These are phyloP conservation scores for Xestia sexstrigata DNA, from an alignment of 2,888 invertebrate genomes.

Conservation along the genomic window DNA sequence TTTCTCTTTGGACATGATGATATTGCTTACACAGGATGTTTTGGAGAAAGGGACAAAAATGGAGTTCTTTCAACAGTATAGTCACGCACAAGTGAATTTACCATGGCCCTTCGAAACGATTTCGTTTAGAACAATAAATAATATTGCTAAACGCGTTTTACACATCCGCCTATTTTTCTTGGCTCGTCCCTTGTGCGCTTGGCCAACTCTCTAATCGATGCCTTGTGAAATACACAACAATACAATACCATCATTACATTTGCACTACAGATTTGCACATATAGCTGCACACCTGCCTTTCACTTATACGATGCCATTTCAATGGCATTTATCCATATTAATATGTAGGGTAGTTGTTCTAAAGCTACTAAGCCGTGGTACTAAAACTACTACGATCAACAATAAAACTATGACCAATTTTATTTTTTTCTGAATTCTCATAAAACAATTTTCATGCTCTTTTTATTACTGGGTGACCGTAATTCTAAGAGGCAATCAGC, in stretches of 20 bases:
- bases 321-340: slow-evolving; percentile 24
- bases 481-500: slow-evolving; percentile 11
- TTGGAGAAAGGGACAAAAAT: slow-evolving; percentile 19
- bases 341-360: background rate
- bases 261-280: slow-evolving; percentile 24
- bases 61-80: slow-evolving; percentile 7
- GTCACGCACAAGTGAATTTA: slow-evolving; percentile 46
- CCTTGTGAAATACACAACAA: slow-evolving; percentile 62
- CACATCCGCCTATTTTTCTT: slow-evolving; percentile 70
- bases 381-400: no score
- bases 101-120: slow-evolving; percentile 35
- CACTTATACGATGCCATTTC: slow-evolving; percentile 33
- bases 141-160: slow-evolving; percentile 58
- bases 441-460: slow-evolving; percentile 19
- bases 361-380: background rate
- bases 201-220: slow-evolving; percentile 63
- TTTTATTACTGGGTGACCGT: slow-evolving; percentile 28
- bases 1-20: slow-evolving; percentile 37
- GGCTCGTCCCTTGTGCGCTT: slow-evolving; percentile 56
- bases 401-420: slow-evolving; percentile 3
- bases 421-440: background rate
- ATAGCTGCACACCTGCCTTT: slow-evolving; percentile 42
- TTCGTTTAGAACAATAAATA: slow-evolving; percentile 62
- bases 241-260: slow-evolving; percentile 42
- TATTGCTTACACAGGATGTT: slow-evolving; percentile 44